Evolutionary conservation across 2,113 vertebrate genomes (phyloP).

Genomic region (Planiliza haematocheilus): DNA sequence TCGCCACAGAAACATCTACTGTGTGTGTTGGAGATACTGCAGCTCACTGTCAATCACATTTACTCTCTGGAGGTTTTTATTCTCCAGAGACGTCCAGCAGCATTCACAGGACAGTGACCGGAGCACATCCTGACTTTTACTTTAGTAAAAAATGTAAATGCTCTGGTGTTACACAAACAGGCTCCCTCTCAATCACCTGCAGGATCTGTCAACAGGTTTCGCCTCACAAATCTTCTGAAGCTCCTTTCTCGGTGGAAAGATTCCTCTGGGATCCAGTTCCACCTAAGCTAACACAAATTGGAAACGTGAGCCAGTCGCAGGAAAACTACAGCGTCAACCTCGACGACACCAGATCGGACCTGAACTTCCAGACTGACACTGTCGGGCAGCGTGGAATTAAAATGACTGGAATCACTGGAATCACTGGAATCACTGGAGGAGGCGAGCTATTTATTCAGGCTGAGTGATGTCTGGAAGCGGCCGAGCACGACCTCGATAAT

Average conservation of each 20-base stretch:
- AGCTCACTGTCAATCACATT: constrained; percentile 43
- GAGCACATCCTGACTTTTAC: not conserved
- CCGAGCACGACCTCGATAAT: constrained; percentile 29
- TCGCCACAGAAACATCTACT: constrained; percentile 37
- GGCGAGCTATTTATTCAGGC: constrained; percentile 36
- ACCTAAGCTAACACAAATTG: constrained; percentile 62
- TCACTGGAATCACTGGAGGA: constrained; percentile 19
- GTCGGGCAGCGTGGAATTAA: not conserved
- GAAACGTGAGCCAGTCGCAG: constrained; percentile 71
- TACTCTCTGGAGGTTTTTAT: not conserved
- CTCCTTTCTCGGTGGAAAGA: constrained; percentile 20
- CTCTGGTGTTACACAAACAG: not conserved
- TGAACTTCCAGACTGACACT: constrained; percentile 13
- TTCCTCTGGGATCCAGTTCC: constrained; percentile 72
- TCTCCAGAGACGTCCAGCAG: constrained; percentile 5
- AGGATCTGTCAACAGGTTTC: constrained; percentile 67
- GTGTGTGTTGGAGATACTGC: constrained; percentile 33
- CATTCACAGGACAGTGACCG: not conserved
- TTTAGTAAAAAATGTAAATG: not conserved
- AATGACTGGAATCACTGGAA: constrained; percentile 37
- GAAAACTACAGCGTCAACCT: constrained; percentile 49
- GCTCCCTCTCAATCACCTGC: constrained; percentile 37
- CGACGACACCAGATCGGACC: constrained; percentile 30
- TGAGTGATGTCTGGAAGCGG: constrained; percentile 41
- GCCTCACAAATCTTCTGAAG: constrained; percentile 54